Evolutionary conservation across 1,140 invertebrate genomes (phyloP), one percentile per base, ranked within the genome.

Genomic region (Diabrotica virgifera): DNA sequence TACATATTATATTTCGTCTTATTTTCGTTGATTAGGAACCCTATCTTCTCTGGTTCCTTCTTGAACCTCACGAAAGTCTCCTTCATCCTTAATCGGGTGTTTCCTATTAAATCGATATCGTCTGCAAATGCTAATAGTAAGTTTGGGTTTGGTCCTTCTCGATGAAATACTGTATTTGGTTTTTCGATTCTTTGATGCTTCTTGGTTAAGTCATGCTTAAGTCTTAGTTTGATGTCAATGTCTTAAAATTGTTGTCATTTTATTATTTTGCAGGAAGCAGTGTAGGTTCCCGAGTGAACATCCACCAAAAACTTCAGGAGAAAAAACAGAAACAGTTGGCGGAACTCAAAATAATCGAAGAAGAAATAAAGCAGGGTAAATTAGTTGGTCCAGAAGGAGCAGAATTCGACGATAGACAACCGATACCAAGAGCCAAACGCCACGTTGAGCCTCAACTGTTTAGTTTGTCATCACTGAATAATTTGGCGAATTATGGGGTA

Each of bases 291-390:
- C 77, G 89, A 11, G 89, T 93, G 3, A 92, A 94, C 72, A 94
- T 95, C 66, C 89, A 92, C 68, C 90, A 93, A 70, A 95, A 95
- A 74, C 78, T 95, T 1, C 88, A 92, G 73, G 91, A 94, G 75
- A 95, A 95, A 77, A 93, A 93, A 68, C 90, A 92, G 72, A 92
- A 94, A 69, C 92, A 95, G 70, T 78, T 95, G 5, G 89, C 91
- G 0, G 92, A 95, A 76, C 75, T 95, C 9, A 82, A 89, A 62
- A 83, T 85, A 55, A 92, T 93, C 69, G 91, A 94, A 72, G 90
- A 93, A 72, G 92, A 94, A 77, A 94, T 94, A 38, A 92, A 91
- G 74, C 90, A 92, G 56, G 67, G 74, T 2, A 77, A 78, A 63
- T 62, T 78, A 8, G 77, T 77, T 5, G 78, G 76, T n/a, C 77